These are phyloP conservation scores for Drosophila repletoides DNA, from an alignment of 1,140 invertebrate genomes.

Conservation along the genomic window DNA sequence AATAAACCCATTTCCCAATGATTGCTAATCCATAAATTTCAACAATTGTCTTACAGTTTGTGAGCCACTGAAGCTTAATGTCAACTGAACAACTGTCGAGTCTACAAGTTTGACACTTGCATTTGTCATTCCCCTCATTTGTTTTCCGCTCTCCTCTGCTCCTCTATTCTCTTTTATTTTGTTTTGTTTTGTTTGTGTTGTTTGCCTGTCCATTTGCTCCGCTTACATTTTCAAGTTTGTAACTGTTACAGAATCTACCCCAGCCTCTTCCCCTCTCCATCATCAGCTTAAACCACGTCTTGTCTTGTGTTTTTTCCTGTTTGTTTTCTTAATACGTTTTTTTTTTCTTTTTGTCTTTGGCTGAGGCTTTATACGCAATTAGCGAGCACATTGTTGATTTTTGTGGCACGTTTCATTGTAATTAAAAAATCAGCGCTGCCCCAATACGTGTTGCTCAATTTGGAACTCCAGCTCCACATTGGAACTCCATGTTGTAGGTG, in stretches of 20 bases:
- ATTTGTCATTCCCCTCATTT: slow-evolving; percentile 67
- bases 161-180: background rate
- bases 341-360: slow-evolving; percentile 41
- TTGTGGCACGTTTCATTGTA: slow-evolving; percentile 71
- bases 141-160: slow-evolving; percentile 29
- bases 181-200: slow-evolving; percentile 36
- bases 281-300: background rate
- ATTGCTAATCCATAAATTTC: slow-evolving; percentile 47
- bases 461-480: too few relatives aligned
- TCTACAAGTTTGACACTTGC: slow-evolving; percentile 59
- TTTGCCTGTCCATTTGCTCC: slow-evolving; percentile 66
- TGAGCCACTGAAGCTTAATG: slow-evolving; percentile 56
- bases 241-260: slow-evolving; percentile 46
- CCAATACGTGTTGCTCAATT: slow-evolving; percentile 24
- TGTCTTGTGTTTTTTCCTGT: slow-evolving; percentile 44
- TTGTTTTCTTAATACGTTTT: slow-evolving; percentile 27
- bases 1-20: slow-evolving; percentile 24
- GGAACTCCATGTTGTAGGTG: slow-evolving; percentile 29
- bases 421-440: slow-evolving; percentile 59
- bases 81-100: slow-evolving; percentile 44
- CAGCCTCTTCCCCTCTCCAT: background rate
- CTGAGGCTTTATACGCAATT: slow-evolving; percentile 60
- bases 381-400: slow-evolving; percentile 66
- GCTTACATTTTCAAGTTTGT: slow-evolving; percentile 57
- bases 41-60: slow-evolving; percentile 43